Conservation (phyloP, 35 echinoderm and acorn worm species). For the Lytechinus pictus region DNA sequence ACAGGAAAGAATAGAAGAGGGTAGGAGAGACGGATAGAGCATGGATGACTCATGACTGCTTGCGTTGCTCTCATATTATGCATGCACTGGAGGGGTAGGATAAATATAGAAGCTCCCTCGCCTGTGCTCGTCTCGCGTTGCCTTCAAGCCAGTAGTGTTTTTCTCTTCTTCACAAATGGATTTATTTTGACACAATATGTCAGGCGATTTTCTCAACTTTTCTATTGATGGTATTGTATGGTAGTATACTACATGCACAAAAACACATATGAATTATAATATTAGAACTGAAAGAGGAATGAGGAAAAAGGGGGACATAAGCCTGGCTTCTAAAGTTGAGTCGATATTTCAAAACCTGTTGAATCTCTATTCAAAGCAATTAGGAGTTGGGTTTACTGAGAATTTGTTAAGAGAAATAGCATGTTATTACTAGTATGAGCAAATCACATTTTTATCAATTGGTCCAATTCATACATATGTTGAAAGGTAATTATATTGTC, state of each 20-base stretch:
- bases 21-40: not conserved
- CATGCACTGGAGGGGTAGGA: not conserved
- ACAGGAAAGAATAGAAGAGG: not conserved
- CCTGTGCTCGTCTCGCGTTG: not conserved
- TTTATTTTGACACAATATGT: conserved; percentile 5
- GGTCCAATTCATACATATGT: too few species aligned
- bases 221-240: not conserved
- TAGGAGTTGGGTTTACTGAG: too few species aligned
- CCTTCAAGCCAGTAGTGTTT: not conserved
- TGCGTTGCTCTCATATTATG: not conserved
- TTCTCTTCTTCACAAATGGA: conserved; percentile 1
- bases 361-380: not conserved
- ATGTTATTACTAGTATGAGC: too few species aligned
- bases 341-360: not conserved
- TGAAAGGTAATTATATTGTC: not conserved
- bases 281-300: too few species aligned
- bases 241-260: not conserved
- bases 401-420: too few species aligned
- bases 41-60: not conserved
- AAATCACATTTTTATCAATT: too few species aligned
- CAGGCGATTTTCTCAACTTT: not conserved
- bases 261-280: too few species aligned
- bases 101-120: conserved; percentile 1
- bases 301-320: not conserved
- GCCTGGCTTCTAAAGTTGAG: not conserved